Evolutionary conservation across 2,113 vertebrate genomes (phyloP), one percentile per base, ranked within the genome.

Genomic region (Epinephelus cyanopodus): DNA sequence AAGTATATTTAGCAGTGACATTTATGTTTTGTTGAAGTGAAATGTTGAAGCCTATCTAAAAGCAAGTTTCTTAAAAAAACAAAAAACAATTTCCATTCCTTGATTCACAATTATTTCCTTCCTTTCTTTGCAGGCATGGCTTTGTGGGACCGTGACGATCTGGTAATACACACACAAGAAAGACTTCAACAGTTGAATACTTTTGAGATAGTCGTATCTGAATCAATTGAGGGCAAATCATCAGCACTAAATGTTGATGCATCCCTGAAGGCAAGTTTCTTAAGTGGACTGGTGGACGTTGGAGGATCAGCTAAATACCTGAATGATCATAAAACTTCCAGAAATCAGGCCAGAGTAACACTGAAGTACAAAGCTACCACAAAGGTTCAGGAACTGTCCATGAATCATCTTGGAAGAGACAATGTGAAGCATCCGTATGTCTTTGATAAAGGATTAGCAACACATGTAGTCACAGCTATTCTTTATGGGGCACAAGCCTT

Each of bases 251-350:
- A 86, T 25, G 83, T 93, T 56, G 74, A 87, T 2, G 88, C 72
- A 0, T 92, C 91, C 1, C 52, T 93, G 15, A 94, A 92, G 58
- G 88, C 89, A 21, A 94, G 94, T 83, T 85, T 94, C 37, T 14
- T 92, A 2, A 0, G 72, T 0, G 92, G 92, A 13, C 69, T 94
- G 42, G 37, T 94, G 0, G 19, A 92, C 6, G 90, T 91, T 4
- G 70, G 33, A 1, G 92, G 92, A 57, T 92, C 92, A 8, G 92
- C 86, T 11, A 92, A 87, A 50, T 95, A 91, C 0, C 79, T 95
- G 27, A 75, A 80, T 10, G 87, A 93, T 70, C 60, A 23, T 2
- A 93, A 84, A 0, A 52, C 39, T 2, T 94, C 93, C 18, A 88
- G 70, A 58, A 0, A 70, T 0, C 91, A 94, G 71, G 74, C 90